Conservation (phyloP, 1,140 invertebrate species). For the Heliothis subflexa region DNA sequence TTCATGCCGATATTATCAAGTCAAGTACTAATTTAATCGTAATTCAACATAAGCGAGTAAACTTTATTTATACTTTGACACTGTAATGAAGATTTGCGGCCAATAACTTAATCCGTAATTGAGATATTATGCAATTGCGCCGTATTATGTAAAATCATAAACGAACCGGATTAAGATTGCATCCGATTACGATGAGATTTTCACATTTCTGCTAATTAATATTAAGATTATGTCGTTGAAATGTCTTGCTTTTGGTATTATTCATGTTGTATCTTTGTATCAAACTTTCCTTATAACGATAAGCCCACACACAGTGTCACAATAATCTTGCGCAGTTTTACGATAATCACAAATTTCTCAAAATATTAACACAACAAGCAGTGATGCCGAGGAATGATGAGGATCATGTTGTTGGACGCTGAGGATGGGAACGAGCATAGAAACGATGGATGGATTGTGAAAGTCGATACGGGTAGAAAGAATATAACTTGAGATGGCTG, state of each 20-base stretch:
- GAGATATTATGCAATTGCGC: constrained; percentile 15
- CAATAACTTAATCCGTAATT: constrained; percentile 21
- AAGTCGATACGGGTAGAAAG: too few relatives aligned
- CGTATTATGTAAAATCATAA: constrained; percentile 16
- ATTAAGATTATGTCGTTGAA: background rate
- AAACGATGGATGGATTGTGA: too few relatives aligned
- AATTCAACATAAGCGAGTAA: background rate
- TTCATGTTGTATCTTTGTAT: background rate
- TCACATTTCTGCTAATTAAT: constrained; percentile 15
- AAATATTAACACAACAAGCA: background rate
- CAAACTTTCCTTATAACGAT: background rate
- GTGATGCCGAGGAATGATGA: too few relatives aligned
- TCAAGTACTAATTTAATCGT: constrained; percentile 1
- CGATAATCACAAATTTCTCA: too few relatives aligned
- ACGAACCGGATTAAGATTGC: constrained; percentile 17
- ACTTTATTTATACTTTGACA: constrained; percentile 18
- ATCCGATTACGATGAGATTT: constrained; percentile 24
- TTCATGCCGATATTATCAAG: background rate
- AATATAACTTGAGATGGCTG: too few relatives aligned
- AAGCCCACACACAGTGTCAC: background rate
- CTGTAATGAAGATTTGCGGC: background rate
- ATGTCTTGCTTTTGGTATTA: background rate
- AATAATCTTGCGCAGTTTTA: too few relatives aligned
- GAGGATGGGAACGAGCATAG: too few relatives aligned
- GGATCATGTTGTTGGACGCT: too few relatives aligned